Percentiles rank a stretch among this genome's conserved stretches.
Conservation (phyloP, 2,888 invertebrate species). For the Pilophorus perplexus region DNA sequence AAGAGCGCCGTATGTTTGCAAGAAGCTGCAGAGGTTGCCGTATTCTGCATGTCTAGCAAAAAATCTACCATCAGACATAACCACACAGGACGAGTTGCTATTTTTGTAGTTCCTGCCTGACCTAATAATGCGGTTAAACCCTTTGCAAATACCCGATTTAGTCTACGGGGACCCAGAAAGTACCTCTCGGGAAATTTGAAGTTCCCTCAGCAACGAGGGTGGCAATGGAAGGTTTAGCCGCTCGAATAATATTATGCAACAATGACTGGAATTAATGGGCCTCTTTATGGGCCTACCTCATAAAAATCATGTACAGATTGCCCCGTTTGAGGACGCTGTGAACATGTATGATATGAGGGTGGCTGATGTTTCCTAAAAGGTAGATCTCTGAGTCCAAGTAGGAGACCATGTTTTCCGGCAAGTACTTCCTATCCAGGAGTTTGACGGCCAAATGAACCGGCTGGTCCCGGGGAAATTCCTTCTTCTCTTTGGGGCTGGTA, state of each 20-base stretch:
- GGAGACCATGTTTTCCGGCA: slow-evolving; percentile 1
- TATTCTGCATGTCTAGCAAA: slow-evolving; percentile 61
- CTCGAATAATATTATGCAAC: too few relatives aligned
- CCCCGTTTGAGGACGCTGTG: slow-evolving; percentile 71
- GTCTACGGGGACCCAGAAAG: too few relatives aligned
- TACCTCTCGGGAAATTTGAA: too few relatives aligned
- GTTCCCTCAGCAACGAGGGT: too few relatives aligned
- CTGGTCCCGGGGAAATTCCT: slow-evolving; percentile 20
- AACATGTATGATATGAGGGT: slow-evolving; percentile 75
- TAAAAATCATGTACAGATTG: slow-evolving; percentile 54
- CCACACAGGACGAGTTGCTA: too few relatives aligned
- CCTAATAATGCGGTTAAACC: too few relatives aligned
- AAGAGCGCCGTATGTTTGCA: slow-evolving; percentile 65
- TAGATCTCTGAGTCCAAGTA: slow-evolving; percentile 21
- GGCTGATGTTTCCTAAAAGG: slow-evolving; percentile 51
- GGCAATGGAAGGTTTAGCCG: too few relatives aligned
- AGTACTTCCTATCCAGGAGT: background rate
- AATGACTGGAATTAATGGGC: background rate
- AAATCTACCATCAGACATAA: too few relatives aligned
- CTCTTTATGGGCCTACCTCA: slow-evolving; percentile 32
- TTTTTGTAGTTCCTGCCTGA: too few relatives aligned
- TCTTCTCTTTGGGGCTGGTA: background rate
- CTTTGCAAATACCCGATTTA: too few relatives aligned
- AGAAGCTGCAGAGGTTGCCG: slow-evolving; percentile 73
- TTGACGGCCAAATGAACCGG: slow-evolving; percentile 19